Percentiles rank a stretch among this genome's conserved stretches.
phyloP scores from a whole-genome alignment of 2,797 vertebrate species.

The Taenioides sp. region DNA sequence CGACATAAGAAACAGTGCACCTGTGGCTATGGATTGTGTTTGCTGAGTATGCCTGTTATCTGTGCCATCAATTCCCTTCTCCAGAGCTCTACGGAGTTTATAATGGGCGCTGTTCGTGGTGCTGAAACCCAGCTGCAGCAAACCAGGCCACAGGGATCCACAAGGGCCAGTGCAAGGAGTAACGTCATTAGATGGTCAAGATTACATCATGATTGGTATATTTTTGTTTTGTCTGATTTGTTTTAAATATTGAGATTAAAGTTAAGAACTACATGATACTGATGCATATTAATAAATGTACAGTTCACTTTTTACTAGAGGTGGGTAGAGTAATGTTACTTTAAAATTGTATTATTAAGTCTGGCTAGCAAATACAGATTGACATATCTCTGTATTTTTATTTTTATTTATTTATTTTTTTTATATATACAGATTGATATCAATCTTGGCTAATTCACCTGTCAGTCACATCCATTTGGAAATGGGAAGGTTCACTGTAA shows the following conservation, averaged over 20 bases:
- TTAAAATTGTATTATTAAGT: too few relatives aligned
- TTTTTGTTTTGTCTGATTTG: neutral
- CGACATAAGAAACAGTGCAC: slow-evolving; percentile 47
- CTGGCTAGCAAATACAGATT: too few relatives aligned
- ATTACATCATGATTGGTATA: neutral
- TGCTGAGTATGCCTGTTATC: slow-evolving; percentile 30
- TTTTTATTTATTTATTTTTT: too few relatives aligned
- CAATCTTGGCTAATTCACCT: too few relatives aligned
- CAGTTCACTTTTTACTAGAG: too few relatives aligned
- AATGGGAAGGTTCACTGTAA: too few relatives aligned
- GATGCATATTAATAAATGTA: too few relatives aligned
- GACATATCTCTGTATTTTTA: too few relatives aligned
- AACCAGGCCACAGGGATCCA: slow-evolving; percentile 10
- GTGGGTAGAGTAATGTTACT: too few relatives aligned
- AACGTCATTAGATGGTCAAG: neutral
- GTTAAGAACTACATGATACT: neutral
- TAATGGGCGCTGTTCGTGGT: slow-evolving; percentile 14
- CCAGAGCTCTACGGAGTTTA: slow-evolving; percentile 16
- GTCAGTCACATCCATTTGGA: too few relatives aligned
- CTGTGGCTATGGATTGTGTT: slow-evolving; percentile 49
- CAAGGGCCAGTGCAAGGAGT: neutral
- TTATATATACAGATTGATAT: too few relatives aligned
- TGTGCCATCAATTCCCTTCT: slow-evolving; percentile 22
- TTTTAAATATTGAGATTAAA: neutral
- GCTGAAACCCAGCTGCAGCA: slow-evolving; percentile 25